A percentile compares a stretch with the other conserved stretches of the same genome.
phyloP scores from a whole-genome alignment of 2,888 invertebrate genomes.

The Chorisops tibialis region DNA sequence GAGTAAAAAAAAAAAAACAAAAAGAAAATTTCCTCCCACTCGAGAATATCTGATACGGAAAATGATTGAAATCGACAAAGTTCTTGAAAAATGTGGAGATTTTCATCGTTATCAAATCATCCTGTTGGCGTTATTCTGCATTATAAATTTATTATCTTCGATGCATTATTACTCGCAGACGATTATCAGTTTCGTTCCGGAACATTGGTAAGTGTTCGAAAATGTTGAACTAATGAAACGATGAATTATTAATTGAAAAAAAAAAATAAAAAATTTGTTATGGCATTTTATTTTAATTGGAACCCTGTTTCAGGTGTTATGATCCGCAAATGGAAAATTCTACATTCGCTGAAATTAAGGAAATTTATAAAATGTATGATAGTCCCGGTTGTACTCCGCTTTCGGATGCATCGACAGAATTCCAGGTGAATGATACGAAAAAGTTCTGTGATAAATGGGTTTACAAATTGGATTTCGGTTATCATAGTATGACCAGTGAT shows the following conservation, averaged over 20 bases:
- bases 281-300: not conserved
- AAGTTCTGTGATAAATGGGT: conserved; percentile 53
- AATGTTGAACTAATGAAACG: too few species aligned
- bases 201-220: conserved; percentile 48
- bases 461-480: conserved; percentile 57
- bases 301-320: conserved; percentile 11
- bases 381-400: conserved; percentile 30
- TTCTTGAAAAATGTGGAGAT: conserved; percentile 56
- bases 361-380: conserved; percentile 23
- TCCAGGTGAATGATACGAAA: not conserved
- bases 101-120: conserved; percentile 55
- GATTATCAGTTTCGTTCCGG: conserved; percentile 57
- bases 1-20: too few species aligned
- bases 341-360: conserved; percentile 28
- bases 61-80: conserved; percentile 48
- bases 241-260: too few species aligned
- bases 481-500: conserved; percentile 60
- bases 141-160: conserved; percentile 57
- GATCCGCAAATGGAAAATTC: conserved; percentile 24
- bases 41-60: too few species aligned
- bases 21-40: too few species aligned
- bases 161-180: conserved; percentile 62
- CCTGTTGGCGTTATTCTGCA: conserved; percentile 55
- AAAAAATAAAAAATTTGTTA: not conserved
- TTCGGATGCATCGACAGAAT: not conserved